Base-by-base conservation (phyloP, 2,888 invertebrate species). In the Dorcus hopei region DNA sequence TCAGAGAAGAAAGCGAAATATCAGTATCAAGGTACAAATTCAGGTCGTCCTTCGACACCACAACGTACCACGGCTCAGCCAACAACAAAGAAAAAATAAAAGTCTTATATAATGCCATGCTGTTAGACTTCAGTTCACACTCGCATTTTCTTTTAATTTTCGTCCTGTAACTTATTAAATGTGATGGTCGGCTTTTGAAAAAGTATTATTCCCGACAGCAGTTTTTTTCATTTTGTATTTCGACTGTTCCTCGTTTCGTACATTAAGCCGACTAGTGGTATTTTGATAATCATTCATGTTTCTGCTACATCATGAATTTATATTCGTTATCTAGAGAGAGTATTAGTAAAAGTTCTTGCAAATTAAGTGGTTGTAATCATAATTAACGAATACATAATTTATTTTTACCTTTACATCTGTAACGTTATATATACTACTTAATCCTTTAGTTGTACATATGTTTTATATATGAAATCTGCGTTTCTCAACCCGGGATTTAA, bases 1-100 rank as follows among this genome's bases (percentile, higher is more conserved):
- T 97, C 97, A 62, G 98, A 99, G 83, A 99, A 99, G 83, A 99
- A 99, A 83, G 97, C 98, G 69, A 98, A 99, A 82, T 98, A 97
- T 81, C 95, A 97, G 78, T 98, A 98, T 81, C 88, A 89, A 72
- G 92, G 92, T 71, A 87, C 91, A 80, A 91, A 91, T 80, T 90
- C 91, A 64, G 90, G 90, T 64, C 86, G 95, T 83, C 89, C 93
- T 66, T 87, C 90, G 68, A 92, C 93, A 74, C 91, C 92, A 69
- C 92, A 91, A 76, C 87, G 90, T 75, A 90, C 89, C 81, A 85
- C 57, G 47, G 49, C 59, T 23, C 59, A 59, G 48, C 56, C 80
- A 48, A 86, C 87, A 63, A 84, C 82, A 76, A 85, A 85, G 80
- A 89, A 89, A 86, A 89, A 88, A 87, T 76, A 77, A 70, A 33